These are phyloP conservation scores for Taenioides sp. DNA, from an alignment of 2,797 vertebrate genomes.

Conservation along the genomic window DNA sequence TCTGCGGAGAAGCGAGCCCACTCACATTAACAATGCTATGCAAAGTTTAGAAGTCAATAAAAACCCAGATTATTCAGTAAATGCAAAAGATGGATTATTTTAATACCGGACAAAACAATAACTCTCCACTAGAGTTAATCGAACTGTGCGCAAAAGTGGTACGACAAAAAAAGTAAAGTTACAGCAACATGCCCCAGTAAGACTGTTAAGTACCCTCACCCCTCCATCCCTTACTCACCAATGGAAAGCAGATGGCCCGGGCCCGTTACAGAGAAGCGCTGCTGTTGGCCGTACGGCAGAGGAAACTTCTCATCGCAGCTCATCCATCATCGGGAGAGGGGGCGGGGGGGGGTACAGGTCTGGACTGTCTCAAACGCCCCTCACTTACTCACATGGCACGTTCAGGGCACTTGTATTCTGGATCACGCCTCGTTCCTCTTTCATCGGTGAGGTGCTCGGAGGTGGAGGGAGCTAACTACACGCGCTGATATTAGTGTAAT, in stretches of 20 bases:
- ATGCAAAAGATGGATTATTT: too few species aligned
- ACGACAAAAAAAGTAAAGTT: too few species aligned
- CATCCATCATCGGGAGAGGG: slow-evolving; percentile 75
- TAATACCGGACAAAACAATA: too few species aligned
- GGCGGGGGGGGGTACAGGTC: slow-evolving; percentile 54
- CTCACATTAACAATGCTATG: too few species aligned
- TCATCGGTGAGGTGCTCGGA: slow-evolving; percentile 40
- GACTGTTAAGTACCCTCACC: slow-evolving; percentile 16
- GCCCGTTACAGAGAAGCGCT: slow-evolving; percentile 66
- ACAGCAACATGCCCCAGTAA: background rate
- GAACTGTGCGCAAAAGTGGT: too few species aligned
- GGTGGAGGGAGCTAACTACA: background rate
- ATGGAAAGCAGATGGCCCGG: slow-evolving; percentile 78
- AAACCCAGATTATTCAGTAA: too few species aligned
- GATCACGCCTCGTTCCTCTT: slow-evolving; percentile 57
- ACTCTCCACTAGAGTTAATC: too few species aligned
- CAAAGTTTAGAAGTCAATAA: too few species aligned
- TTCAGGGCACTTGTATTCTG: slow-evolving; percentile 65
- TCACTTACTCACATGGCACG: slow-evolving; percentile 55
- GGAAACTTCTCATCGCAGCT: slow-evolving; percentile 79
- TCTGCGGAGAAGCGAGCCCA: too few species aligned
- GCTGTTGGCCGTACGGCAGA: slow-evolving; percentile 71
- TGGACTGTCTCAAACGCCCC: slow-evolving; percentile 76
- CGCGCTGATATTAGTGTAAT: background rate
- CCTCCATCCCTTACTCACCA: slow-evolving; percentile 44